Evolutionary conservation across 2,113 vertebrate genomes (phyloP), one percentile per base, ranked within the genome.

Genomic region (Sceloporus undulatus): DNA sequence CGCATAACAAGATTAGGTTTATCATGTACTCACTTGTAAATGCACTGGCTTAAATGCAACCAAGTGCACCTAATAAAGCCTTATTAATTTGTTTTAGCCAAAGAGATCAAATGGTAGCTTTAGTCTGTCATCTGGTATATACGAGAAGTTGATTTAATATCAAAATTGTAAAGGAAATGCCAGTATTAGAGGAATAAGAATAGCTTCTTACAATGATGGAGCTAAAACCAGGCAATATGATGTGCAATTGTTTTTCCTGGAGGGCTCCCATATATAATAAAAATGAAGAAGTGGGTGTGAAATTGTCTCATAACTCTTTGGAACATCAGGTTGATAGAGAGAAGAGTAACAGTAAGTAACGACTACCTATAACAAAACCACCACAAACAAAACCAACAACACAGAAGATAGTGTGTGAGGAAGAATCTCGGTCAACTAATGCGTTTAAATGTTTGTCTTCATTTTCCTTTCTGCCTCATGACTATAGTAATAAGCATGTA

Each of bases 261-360:
- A n/a, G n/a, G n/a, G n/a, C n/a, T n/a, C 78, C n/a, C 59, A 88
- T 92, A 77, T 91, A 62, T 87, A 94, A 92, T 91, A 92, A 94
- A 94, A 93, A 66, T 85, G 23, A 93, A 91, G 52, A 89, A 48
- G 80, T 93, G 76, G 56, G 89, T 91, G n/a, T 73, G 74, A 83
- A 91, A 78, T 93, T 80, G 91, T 90, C 86, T 94, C 59, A 85
- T 92, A 9, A 0, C 1, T 92, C 11, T 38, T 91, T 88, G 89
- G 94, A 94, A 86, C 54, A 85, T 1, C 85, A 79, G 40, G 59
- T 1, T 8, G 84, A 88, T 52, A 0, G 1, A 90, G 23, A 56
- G 52, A 19, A 19, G 2, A 25, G 52, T 86, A 68, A 79, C 62
- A 92, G 65, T n/a, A 2, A 75, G 48, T 23, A 75, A n/a, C 75